Base-by-base conservation (phyloP, 2,888 invertebrate species). In the Iphiclides podalirius region DNA sequence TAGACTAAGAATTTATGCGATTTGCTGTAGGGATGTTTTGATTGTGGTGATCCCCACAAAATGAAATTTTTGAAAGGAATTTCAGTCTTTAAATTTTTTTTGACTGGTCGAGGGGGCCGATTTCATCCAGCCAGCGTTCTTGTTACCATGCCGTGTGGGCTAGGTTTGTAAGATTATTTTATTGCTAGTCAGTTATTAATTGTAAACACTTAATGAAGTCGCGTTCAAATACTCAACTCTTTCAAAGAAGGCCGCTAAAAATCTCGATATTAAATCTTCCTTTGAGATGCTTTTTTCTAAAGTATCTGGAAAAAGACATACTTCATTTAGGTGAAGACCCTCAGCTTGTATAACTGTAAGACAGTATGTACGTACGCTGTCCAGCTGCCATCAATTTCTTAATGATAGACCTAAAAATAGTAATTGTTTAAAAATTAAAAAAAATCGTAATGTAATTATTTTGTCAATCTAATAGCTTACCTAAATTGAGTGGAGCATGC, bases 181-280 rank as follows among this genome's bases (percentile, higher is more conserved):
- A n/a, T n/a, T n/a, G n/a, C n/a, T n/a, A n/a, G n/a, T n/a, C n/a
- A n/a, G n/a, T n/a, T n/a, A n/a, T n/a, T n/a, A n/a, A n/a, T n/a
- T n/a, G n/a, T n/a, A n/a, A n/a, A n/a, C n/a, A n/a, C n/a, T n/a
- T n/a, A n/a, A n/a, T n/a, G n/a, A n/a, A n/a, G n/a, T n/a, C n/a
- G n/a, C n/a, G n/a, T n/a, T n/a, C 20, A 20, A 20, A 52, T 54
- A 60, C 72, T 70, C 58, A 80, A 44, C 87, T 62, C 85, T 72
- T 72, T 87, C 86, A 54, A 87, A 82, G 58, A 88, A 88, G 0
- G 87, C 84, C 15, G 81, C 82, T 35, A 88, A 60, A 53, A 88
- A 82, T 52, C 71, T 68, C 0, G 86, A 77, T 3, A 84, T 52
- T 2, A 87, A 60, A 1, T 69, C 62, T 35, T 73, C 71, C 35